Evolutionary conservation across 2,113 vertebrate genomes (phyloP), one percentile per base, ranked within the genome.

Genomic region (Carettochelys insculpta): DNA sequence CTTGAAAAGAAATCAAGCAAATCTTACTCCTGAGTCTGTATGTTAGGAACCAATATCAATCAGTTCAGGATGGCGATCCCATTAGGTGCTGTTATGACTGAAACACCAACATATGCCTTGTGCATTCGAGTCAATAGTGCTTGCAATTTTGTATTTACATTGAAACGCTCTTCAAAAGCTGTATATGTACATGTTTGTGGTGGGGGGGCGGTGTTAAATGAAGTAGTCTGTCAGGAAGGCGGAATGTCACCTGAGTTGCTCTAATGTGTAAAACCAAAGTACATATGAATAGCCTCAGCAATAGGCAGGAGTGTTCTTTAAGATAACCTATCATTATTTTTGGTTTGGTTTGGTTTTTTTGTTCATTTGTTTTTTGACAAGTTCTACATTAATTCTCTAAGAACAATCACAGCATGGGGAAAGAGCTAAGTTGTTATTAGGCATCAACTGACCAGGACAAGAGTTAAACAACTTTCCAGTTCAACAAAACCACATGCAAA

Each of bases 401-500:
- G 53, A 22, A 19, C 81, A 10, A 2, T 54, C 58, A 17, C 0
- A 76, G 27, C 71, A 91, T 27, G 7, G 13, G 41, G 41, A 27
- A 75, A 29, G 61, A 38, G 6, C 48, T 0, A 0, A 16, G 82
- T 88, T 89, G 54, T 89, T 82, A 48, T 85, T 77, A 54, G 79
- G 43, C 71, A 51, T 34, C 45, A 43, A 86, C 79, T 94, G 93
- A 84, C 80, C 50, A 77, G 95, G 87, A 82, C 88, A 93, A 90
- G 84, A 87, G 83, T 94, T 92, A 94, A 92, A 91, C 17, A 91
- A 88, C 93, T 83, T 58, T 88, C 86, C 77, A 73, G 88, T 93
- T 95, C 91, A 58, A 17, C 87, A 90, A 96, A 98, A 95, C 80
- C 96, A 95, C 89, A 83, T 92, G 89, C 78, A 68, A 56, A 50